Evolutionary conservation across 2,113 vertebrate species (phyloP).

Genomic region (Ia io): DNA sequence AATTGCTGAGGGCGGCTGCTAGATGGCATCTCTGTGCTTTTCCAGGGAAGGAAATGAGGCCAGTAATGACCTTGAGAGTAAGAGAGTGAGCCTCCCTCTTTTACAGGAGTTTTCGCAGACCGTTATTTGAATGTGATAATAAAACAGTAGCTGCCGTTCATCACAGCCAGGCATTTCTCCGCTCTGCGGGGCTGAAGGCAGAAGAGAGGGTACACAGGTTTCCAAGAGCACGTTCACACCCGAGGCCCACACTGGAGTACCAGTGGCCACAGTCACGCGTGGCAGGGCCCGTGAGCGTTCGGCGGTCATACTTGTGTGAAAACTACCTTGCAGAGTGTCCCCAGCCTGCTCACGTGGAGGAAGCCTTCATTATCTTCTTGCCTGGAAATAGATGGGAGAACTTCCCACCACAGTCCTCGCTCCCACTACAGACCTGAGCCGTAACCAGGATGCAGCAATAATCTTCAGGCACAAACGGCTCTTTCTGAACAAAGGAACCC

Average conservation of each 20-base stretch:
- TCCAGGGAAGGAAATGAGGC: slow-evolving; percentile 57
- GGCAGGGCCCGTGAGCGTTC: background rate
- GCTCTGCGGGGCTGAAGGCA: background rate
- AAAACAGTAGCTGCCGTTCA: slow-evolving; percentile 16
- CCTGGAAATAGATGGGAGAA: background rate
- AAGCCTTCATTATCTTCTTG: background rate
- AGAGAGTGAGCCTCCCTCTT: slow-evolving; percentile 24
- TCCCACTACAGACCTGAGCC: background rate
- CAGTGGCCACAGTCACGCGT: background rate
- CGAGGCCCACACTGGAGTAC: background rate
- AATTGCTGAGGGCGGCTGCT: slow-evolving; percentile 79
- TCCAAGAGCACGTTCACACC: background rate
- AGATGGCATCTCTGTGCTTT: slow-evolving; percentile 85
- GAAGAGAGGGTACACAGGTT: background rate
- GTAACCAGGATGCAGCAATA: slow-evolving; percentile 56
- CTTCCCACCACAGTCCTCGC: background rate
- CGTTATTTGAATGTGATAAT: slow-evolving; percentile 39
- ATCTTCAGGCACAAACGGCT: background rate
- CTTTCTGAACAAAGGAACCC: background rate
- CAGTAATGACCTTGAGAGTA: slow-evolving; percentile 74
- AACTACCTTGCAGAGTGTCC: background rate
- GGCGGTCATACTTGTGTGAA: background rate
- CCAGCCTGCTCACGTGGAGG: background rate
- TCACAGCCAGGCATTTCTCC: background rate
- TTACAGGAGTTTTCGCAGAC: slow-evolving; percentile 45